phyloP scores from a whole-genome alignment of 1,140 invertebrate genomes.

The Goniozus legneri region DNA sequence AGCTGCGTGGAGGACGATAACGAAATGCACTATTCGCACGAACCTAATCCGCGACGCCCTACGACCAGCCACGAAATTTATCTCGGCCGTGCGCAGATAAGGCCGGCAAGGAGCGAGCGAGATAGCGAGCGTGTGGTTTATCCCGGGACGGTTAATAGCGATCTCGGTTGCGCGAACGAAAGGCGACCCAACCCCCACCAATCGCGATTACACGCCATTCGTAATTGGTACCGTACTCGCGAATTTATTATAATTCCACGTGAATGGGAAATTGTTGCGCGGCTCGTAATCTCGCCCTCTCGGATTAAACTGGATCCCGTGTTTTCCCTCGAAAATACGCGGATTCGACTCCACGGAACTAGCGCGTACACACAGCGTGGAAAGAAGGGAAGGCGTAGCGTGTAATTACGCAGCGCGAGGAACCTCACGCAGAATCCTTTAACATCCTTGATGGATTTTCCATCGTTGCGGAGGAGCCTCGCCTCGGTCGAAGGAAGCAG shows the following conservation, averaged over 20 bases:
- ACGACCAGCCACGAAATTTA: conserved; percentile 24
- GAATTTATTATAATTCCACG: too few species aligned
- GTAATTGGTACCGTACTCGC: too few species aligned
- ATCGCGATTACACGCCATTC: too few species aligned
- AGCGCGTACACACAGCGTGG: too few species aligned
- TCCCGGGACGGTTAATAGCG: conserved; percentile 28
- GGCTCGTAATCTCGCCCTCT: too few species aligned
- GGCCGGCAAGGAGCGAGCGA: too few species aligned
- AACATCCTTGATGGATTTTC: conserved; percentile 13
- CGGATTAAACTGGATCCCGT: conserved; percentile 19
- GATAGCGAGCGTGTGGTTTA: too few species aligned
- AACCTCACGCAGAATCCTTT: not conserved
- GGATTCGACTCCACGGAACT: too few species aligned
- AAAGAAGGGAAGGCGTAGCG: not conserved
- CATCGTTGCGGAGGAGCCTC: not conserved
- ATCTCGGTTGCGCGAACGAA: conserved; percentile 31
- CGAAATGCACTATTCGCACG: conserved; percentile 31
- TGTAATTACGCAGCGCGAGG: not conserved
- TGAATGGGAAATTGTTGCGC: too few species aligned
- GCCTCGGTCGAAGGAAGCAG: conserved; percentile 22
- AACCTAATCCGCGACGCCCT: conserved; percentile 26
- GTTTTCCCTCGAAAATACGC: too few species aligned
- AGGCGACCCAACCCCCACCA: conserved; percentile 16
- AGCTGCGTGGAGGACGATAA: conserved; percentile 25
- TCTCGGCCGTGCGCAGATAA: conserved; percentile 26